Percentiles rank a stretch among this genome's conserved stretches.
Evolutionary conservation across 1,140 invertebrate species (phyloP).

Genomic region (Spodoptera frugiperda): DNA sequence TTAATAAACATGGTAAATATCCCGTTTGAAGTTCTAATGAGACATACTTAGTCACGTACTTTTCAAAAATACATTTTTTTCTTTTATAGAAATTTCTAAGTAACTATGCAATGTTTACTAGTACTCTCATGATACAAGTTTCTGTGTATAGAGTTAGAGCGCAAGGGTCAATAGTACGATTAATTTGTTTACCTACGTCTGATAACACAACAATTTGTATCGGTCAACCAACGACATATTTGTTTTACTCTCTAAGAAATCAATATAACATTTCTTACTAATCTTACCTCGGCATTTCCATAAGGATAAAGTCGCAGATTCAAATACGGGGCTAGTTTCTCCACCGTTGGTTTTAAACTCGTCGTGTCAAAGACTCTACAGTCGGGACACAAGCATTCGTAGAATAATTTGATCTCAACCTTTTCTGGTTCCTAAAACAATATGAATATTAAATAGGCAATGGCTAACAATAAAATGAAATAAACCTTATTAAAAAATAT

Average conservation of each 20-base stretch:
- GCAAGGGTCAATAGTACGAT: constrained; percentile 1
- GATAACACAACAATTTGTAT: constrained; percentile 3
- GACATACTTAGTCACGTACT: too few relatives aligned
- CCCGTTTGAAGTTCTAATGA: too few relatives aligned
- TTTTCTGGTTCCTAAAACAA: constrained; percentile 42
- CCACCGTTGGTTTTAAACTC: constrained; percentile 85
- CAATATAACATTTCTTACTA: neutral
- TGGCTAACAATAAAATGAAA: neutral
- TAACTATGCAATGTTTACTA: too few relatives aligned
- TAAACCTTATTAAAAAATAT: neutral
- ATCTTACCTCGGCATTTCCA: constrained; percentile 91
- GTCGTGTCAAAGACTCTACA: constrained; percentile 89
- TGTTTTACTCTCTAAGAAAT: too few relatives aligned
- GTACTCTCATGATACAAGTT: neutral
- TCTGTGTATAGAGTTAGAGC: neutral
- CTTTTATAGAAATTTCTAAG: too few relatives aligned
- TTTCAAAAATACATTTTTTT: too few relatives aligned
- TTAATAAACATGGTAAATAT: too few relatives aligned
- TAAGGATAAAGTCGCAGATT: constrained; percentile 89
- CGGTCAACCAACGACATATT: too few relatives aligned
- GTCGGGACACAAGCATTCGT: constrained; percentile 93
- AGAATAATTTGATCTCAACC: constrained; percentile 87
- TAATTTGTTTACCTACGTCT: neutral
- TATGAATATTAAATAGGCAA: too few relatives aligned
- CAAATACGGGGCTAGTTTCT: constrained; percentile 82